Evolutionary conservation across 92 coral and sea anemone genomes (phyloP).

Genomic region (Isaurus tuberculatus): DNA sequence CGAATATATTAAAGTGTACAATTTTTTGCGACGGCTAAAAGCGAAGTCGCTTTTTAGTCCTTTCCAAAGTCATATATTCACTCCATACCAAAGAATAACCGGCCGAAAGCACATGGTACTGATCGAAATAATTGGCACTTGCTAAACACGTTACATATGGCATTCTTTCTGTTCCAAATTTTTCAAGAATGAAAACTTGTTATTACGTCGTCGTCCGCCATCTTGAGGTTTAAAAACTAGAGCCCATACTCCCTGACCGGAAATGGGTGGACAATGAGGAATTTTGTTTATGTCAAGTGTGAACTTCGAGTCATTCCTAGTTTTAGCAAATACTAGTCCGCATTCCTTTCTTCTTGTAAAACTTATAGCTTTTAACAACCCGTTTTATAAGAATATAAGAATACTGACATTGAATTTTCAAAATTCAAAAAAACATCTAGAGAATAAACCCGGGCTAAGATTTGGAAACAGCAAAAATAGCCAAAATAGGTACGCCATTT

Average conservation of each 20-base stretch:
- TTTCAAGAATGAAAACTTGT: neutral
- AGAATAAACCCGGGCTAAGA: too few relatives aligned
- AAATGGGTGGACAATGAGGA: neutral
- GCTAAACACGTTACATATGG: neutral
- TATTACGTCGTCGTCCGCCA: slow-evolving; percentile 17
- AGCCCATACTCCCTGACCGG: slow-evolving; percentile 16
- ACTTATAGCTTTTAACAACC: too few relatives aligned
- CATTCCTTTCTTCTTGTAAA: too few relatives aligned
- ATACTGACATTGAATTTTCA: too few relatives aligned
- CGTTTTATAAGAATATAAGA: too few relatives aligned
- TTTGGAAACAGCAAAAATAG: too few relatives aligned
- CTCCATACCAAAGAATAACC: neutral
- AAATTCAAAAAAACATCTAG: too few relatives aligned
- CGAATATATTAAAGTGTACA: slow-evolving; percentile 11
- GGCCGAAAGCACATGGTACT: neutral
- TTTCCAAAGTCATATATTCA: neutral
- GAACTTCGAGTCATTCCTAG: too few relatives aligned
- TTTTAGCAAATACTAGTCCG: too few relatives aligned
- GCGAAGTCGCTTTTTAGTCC: slow-evolving; percentile 15
- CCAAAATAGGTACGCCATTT: too few relatives aligned
- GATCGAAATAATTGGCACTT: neutral
- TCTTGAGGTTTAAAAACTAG: slow-evolving; percentile 19
- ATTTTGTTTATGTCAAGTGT: neutral
- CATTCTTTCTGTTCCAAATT: slow-evolving; percentile 3
- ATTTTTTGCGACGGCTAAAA: neutral